phyloP scores from a whole-genome alignment of 2,113 vertebrate genomes.

The Scophthalmus maximus region DNA sequence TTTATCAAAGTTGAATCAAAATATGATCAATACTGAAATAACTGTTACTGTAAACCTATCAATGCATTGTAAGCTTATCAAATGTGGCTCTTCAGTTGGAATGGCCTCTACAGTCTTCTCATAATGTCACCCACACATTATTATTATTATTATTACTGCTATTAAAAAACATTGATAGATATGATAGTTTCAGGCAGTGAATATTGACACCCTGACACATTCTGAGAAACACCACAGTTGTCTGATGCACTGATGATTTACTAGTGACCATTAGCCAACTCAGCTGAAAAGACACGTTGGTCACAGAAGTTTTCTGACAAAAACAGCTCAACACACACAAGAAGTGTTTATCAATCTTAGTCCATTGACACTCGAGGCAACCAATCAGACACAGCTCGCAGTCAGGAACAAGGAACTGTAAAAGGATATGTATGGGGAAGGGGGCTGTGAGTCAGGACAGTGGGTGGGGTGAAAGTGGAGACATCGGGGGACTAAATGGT shows the following conservation, averaged over 20 bases:
- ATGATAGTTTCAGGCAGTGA: neutral
- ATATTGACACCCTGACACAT: neutral
- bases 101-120: neutral
- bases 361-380: neutral
- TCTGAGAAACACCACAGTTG: neutral
- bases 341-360: neutral
- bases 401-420: slow-evolving; percentile 33
- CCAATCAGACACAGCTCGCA: neutral
- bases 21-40: too few relatives aligned
- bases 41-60: too few relatives aligned
- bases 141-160: too few relatives aligned
- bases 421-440: slow-evolving; percentile 22
- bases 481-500: neutral
- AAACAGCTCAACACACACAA: neutral
- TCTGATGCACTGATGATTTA: neutral
- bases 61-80: neutral
- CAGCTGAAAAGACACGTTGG: neutral
- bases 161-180: too few relatives aligned
- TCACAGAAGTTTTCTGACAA: neutral
- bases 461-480: slow-evolving; percentile 26
- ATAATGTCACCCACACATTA: neutral
- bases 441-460: slow-evolving; percentile 20
- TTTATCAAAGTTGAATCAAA: too few relatives aligned
- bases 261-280: neutral
- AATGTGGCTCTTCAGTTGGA: neutral